Evolutionary conservation across 2,113 vertebrate genomes (phyloP).

Genomic region (Lathamus discolor): DNA sequence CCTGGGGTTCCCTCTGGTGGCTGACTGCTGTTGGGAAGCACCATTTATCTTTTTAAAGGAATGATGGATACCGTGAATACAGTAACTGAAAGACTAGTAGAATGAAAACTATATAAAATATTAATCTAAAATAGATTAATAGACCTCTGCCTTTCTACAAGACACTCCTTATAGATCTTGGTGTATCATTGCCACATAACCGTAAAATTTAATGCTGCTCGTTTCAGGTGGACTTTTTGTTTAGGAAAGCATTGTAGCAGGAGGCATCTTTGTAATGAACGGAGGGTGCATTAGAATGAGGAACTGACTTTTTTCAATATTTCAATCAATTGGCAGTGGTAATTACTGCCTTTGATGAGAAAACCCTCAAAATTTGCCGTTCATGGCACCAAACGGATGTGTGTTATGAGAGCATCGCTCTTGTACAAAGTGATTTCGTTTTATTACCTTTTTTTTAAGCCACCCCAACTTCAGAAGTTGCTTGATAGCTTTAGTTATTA

Average conservation of each 20-base stretch:
- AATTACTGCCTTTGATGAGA: not conserved
- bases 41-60: accelerated
- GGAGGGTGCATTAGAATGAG: not conserved
- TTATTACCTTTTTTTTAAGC: not conserved
- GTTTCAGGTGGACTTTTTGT: not conserved
- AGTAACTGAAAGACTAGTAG: not conserved
- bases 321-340: not conserved
- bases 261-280: not conserved
- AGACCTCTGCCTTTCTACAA: not conserved
- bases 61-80: not conserved
- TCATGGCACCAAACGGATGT: not conserved
- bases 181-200: not conserved
- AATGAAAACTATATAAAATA: not conserved
- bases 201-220: not conserved
- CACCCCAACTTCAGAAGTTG: not conserved
- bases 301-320: not conserved
- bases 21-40: not conserved
- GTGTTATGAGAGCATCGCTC: not conserved
- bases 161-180: not conserved
- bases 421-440: not conserved
- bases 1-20: constrained; percentile 45
- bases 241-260: not conserved
- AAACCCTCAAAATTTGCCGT: not conserved
- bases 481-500: not conserved
- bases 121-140: not conserved